A percentile compares a stretch with the other conserved stretches of the same genome.
phyloP scores from a whole-genome alignment of 2,797 vertebrate species.

The Pteronotus mesoamericanus region DNA sequence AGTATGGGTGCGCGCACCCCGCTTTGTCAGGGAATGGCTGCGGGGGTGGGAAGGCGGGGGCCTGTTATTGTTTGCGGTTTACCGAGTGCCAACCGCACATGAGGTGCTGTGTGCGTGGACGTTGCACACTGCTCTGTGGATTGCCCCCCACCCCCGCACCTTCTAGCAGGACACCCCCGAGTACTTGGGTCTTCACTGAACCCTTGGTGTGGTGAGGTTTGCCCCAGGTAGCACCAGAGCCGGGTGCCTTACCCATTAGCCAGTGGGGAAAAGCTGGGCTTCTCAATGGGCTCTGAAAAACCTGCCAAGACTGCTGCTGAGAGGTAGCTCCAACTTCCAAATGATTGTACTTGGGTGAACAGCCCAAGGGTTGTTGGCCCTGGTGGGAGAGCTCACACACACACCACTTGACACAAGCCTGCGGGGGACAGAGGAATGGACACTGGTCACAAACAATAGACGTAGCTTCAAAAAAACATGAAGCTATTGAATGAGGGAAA shows the following conservation, averaged over 20 bases:
- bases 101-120: neutral
- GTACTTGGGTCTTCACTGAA: neutral
- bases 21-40: slow-evolving; percentile 52
- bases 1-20: neutral
- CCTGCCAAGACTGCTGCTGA: neutral
- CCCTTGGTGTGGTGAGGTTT: slow-evolving; percentile 1
- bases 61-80: slow-evolving; percentile 67
- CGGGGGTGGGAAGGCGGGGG: slow-evolving; percentile 42
- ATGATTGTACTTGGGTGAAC: neutral
- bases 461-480: neutral
- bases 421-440: neutral
- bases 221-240: neutral
- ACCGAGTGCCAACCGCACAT: neutral
- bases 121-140: neutral
- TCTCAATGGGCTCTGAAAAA: slow-evolving; percentile 17
- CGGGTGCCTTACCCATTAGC: neutral
- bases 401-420: slow-evolving; percentile 42
- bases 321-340: slow-evolving; percentile 2
- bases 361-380: neutral
- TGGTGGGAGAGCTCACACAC: slow-evolving; percentile 25
- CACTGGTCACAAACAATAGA: slow-evolving; percentile 32
- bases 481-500: neutral
- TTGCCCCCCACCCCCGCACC: neutral
- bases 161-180: neutral
- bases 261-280: neutral